Percentiles rank a stretch among this genome's conserved stretches.
Conservation (phyloP, 2,888 invertebrate genomes). For the Ptilodon capucinus region DNA sequence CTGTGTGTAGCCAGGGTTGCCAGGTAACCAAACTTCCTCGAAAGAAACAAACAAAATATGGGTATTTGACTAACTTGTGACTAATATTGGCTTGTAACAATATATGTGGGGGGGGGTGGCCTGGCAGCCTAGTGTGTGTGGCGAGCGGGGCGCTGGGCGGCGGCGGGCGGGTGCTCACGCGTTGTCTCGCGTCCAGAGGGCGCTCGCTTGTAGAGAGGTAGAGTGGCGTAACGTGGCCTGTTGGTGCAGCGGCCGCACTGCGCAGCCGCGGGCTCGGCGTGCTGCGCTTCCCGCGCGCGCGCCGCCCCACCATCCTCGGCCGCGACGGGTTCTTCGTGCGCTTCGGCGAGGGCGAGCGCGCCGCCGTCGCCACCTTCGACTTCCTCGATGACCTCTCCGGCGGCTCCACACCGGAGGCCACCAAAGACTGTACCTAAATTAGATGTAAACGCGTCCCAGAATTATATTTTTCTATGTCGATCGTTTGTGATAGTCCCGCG, state of each 20-base stretch:
- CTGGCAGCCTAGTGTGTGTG: constrained; percentile 26
- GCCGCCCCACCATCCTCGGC: constrained; percentile 88
- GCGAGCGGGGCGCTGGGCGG: constrained; percentile 27
- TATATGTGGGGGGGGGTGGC: not conserved
- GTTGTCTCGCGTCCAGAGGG: constrained; percentile 62
- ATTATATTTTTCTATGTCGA: constrained; percentile 66
- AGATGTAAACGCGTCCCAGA: constrained; percentile 66
- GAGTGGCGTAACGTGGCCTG: constrained; percentile 41
- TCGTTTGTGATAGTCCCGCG: constrained; percentile 52
- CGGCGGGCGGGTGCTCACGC: constrained; percentile 51
- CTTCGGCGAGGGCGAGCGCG: constrained; percentile 89
- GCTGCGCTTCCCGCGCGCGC: constrained; percentile 73
- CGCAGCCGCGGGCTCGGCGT: constrained; percentile 82
- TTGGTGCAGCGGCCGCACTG: constrained; percentile 83
- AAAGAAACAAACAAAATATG: not conserved
- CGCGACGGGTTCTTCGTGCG: constrained; percentile 90
- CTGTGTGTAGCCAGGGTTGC: constrained; percentile 3
- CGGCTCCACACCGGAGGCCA: constrained; percentile 66
- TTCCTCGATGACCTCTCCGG: constrained; percentile 87
- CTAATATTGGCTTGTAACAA: not conserved
- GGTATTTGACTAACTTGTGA: not conserved
- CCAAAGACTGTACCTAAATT: constrained; percentile 74
- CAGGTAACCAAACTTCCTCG: not conserved
- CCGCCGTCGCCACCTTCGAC: constrained; percentile 90
- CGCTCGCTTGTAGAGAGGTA: constrained; percentile 58